Evolutionary conservation across 1,140 invertebrate species (phyloP).

Genomic region (Meloidogyne floridensis): DNA sequence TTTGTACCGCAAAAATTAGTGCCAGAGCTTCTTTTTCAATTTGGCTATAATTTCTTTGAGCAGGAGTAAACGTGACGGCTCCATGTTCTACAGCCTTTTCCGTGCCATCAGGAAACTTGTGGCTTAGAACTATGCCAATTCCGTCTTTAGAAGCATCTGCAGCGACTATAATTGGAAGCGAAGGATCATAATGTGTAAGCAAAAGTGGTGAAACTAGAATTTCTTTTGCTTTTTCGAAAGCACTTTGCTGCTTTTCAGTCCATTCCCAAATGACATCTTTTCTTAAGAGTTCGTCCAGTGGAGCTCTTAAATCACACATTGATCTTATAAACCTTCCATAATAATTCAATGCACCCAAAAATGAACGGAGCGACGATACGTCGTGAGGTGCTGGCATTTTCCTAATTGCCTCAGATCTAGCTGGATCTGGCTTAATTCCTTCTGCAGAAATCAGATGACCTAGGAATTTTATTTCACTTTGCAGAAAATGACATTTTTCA

Average conservation of each 20-base stretch:
- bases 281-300: constrained; percentile 47
- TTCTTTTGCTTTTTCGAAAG: constrained; percentile 41
- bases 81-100: constrained; percentile 56
- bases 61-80: constrained; percentile 66
- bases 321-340: constrained; percentile 44
- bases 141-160: constrained; percentile 55
- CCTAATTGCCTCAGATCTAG: constrained; percentile 43
- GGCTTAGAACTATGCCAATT: constrained; percentile 50
- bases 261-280: constrained; percentile 53
- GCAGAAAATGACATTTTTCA: constrained; percentile 45
- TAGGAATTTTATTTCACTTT: constrained; percentile 36
- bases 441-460: constrained; percentile 42
- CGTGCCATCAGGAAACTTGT: constrained; percentile 47
- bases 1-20: constrained; percentile 69
- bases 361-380: constrained; percentile 34
- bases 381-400: constrained; percentile 47
- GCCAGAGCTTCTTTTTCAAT: constrained; percentile 71
- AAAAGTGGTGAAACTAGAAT: constrained; percentile 39
- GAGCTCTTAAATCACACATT: constrained; percentile 37
- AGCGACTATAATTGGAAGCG: constrained; percentile 43
- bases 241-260: constrained; percentile 23
- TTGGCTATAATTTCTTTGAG: constrained; percentile 69
- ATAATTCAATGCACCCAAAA: constrained; percentile 55
- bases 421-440: constrained; percentile 47
- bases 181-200: constrained; percentile 54